phyloP scores from a whole-genome alignment of 2,113 vertebrate genomes.

The Psephotus haematonotus region DNA sequence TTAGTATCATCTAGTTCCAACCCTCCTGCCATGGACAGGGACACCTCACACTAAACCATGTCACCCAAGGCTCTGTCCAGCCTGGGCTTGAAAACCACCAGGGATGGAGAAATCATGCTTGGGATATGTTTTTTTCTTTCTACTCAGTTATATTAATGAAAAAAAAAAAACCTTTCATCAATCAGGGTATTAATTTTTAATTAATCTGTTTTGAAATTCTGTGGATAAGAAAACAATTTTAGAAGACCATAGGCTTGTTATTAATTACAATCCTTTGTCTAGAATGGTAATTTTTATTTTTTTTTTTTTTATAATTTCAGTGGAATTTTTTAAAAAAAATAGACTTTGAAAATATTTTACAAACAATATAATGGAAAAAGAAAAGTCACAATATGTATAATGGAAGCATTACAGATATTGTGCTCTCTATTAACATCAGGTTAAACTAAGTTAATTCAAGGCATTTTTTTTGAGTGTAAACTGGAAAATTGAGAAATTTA shows the following conservation, averaged over 20 bases:
- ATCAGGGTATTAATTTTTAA: background rate
- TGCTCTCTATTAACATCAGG: background rate
- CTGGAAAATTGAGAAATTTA: background rate
- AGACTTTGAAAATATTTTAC: background rate
- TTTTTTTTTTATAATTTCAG: background rate
- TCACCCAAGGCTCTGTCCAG: too few species aligned
- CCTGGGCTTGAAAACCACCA: too few species aligned
- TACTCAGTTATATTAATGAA: background rate
- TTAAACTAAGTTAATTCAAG: background rate
- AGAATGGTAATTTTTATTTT: background rate
- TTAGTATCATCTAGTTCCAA: too few species aligned
- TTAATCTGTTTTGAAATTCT: background rate
- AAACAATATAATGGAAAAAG: background rate
- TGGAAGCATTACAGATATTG: background rate
- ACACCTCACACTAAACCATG: too few species aligned
- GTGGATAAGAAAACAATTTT: background rate
- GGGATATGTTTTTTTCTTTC: background rate
- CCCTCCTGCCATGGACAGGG: too few species aligned
- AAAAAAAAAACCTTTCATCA: background rate
- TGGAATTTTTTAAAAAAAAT: background rate
- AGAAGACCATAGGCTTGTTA: background rate
- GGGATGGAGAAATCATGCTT: background rate
- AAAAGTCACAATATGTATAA: background rate
- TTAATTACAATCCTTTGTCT: background rate
- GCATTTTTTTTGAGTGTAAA: background rate